Base-by-base conservation (phyloP, 1,140 invertebrate genomes). In the Drosophila ficusphila region DNA sequence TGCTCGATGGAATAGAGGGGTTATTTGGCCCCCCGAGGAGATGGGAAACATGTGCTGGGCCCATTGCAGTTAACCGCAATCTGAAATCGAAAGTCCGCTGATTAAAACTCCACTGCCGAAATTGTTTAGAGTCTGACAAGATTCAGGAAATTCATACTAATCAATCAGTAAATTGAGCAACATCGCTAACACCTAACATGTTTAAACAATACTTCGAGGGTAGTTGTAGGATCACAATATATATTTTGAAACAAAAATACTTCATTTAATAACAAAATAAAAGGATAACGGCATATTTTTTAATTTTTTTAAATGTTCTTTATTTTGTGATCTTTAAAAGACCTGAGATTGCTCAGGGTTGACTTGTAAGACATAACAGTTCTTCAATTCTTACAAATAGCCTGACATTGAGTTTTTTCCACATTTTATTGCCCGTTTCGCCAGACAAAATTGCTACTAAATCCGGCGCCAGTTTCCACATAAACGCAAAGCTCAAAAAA, bases 11-110 rank as follows among this genome's bases (percentile, higher is more conserved):
- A 11, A 38, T 34, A n/a, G 51, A n/a, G 46, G 68, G 31, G 14
- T 7, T 21, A n/a, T 27, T 41, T 25, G 2, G 46, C 6, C 5
- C 9, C 33, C 33, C 1, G 14, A 14, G 31, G n/a, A 9, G 8
- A 9, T 36, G 65, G 14, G 4, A 6, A 2, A 54, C 34, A 25
- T 53, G 44, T 53, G 18, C 57, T 31, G 36, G 48, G 36, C 51
- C 25, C 39, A 38, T 33, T 69, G 68, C 46, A 48, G 68, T 42
- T 68, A 83, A 83, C 79, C 79, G 79, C 79, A 83, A 85, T 60
- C 56, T 85, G 56, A 83, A 83, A 85, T 85, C 79, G 79, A 85
- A 85, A 85, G 79, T 79, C 75, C 70, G 65, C 79, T 83, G 79
- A 83, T 83, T 83, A 83, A 83, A 83, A 83, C 79, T 61, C 75